Base-by-base conservation (phyloP, 2,888 invertebrate species). In the Agriotes lineatus region DNA sequence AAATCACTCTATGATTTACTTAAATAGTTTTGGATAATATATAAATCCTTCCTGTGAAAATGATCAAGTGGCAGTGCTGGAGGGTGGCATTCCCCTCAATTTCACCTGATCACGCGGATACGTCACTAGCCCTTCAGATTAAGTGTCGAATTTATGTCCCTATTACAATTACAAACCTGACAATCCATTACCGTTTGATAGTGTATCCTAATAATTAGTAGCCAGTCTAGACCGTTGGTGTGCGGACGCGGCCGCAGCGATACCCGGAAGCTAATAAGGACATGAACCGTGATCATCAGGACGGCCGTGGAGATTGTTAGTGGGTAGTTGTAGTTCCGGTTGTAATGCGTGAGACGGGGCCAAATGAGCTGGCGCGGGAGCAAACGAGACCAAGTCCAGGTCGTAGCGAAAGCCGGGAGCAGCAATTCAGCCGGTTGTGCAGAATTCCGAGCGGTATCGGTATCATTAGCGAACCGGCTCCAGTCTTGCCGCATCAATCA, bases 401-500 rank as follows among this genome's bases (percentile, higher is more conserved):
- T 14, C 10, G 52, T 52, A 52, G 10, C 25, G 16, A 16, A 52
- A 52, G 33, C 14, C 16, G n/a, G 30, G 44, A 63, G 35, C 52
- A 63, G 44, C 52, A 33, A 61, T 61, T 52, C 50, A 44, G 42
- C 63, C 63, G 56, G 63, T 56, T 61, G 67, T 48, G 67, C 48
- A 39, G 50, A 56, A 54, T 66, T 67, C 57, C 54, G 37, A 19
- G 39, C 54, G 56, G 54, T 63, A 44, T 63, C 54, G 42, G 67
- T 67, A 67, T 67, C 67, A 67, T 67, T 68, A 64, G 33, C 33
- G 63, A 58, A 54, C 63, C 63, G 63, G 63, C 63, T 50, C 25
- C 33, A 59, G 68, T 68, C 63, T 59, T 59, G 54, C 62, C 52
- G 63, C 68, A 68, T 68, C 68, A 68, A 68, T 68, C 63, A 58